These are phyloP conservation scores for Ypsolopha sequella DNA, from an alignment of 2,888 invertebrate genomes.

Conservation along the genomic window DNA sequence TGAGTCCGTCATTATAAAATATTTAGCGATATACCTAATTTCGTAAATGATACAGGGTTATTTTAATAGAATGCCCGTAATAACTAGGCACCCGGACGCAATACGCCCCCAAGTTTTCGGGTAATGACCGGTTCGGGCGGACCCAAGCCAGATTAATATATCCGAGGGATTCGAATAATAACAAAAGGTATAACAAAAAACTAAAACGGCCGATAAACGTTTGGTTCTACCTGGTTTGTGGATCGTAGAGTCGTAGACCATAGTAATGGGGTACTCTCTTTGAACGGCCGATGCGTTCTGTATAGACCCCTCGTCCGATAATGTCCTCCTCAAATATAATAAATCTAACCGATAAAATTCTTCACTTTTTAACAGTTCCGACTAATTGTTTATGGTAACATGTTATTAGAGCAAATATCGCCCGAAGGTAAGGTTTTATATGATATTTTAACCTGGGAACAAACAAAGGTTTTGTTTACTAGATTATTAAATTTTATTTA, in stretches of 20 bases:
- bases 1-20: slow-evolving; percentile 61
- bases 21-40: slow-evolving; percentile 68
- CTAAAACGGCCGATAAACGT: slow-evolving; percentile 59
- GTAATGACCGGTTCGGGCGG: slow-evolving; percentile 61
- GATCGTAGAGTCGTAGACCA: not conserved
- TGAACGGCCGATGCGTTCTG: slow-evolving; percentile 16
- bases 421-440: slow-evolving; percentile 19
- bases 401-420: slow-evolving; percentile 47
- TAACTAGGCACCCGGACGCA: slow-evolving; percentile 64
- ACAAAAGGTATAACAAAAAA: slow-evolving; percentile 62
- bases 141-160: slow-evolving; percentile 65
- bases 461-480: slow-evolving; percentile 20
- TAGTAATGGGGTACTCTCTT: slow-evolving; percentile 3
- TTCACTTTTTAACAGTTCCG: slow-evolving; percentile 44
- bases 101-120: slow-evolving; percentile 63
- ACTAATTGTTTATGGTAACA: slow-evolving; percentile 58
- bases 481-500: slow-evolving; percentile 1
- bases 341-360: slow-evolving; percentile 61
- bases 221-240: slow-evolving; percentile 49
- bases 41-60: slow-evolving; percentile 59
- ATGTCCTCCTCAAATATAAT: slow-evolving; percentile 61
- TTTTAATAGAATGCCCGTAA: slow-evolving; percentile 65
- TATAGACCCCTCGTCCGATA: slow-evolving; percentile 27
- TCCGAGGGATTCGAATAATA: slow-evolving; percentile 59
- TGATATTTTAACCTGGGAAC: slow-evolving; percentile 22